A percentile compares a stretch with the other conserved stretches of the same genome.
phyloP scores from a whole-genome alignment of 37 sponge, comb jelly and placozoan genomes.

The Cliona cf. orientalis region DNA sequence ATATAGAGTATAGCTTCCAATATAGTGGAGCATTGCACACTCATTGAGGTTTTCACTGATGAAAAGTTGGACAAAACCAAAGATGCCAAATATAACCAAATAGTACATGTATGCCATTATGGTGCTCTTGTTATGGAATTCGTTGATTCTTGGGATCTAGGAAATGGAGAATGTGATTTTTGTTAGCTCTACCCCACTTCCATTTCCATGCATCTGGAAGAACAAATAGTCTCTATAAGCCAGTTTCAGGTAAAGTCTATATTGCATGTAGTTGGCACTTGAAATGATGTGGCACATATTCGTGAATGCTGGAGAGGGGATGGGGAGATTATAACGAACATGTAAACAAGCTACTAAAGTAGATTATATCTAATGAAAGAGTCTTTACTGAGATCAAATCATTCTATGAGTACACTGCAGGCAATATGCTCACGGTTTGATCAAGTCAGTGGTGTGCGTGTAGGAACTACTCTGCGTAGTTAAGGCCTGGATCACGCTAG shows the following conservation, averaged over 20 bases:
- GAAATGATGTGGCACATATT: slow-evolving; percentile 51
- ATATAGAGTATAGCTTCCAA: not conserved
- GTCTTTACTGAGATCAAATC: slow-evolving; percentile 9
- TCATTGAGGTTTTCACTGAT: slow-evolving; percentile 11
- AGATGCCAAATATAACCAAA: slow-evolving; percentile 36
- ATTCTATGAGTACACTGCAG: slow-evolving; percentile 14
- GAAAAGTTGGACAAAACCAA: not conserved
- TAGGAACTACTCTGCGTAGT: too few relatives aligned
- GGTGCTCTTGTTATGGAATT: slow-evolving; percentile 24
- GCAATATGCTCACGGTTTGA: too few relatives aligned
- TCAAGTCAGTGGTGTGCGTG: too few relatives aligned
- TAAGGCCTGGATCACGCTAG: too few relatives aligned
- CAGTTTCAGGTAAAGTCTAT: slow-evolving; percentile 13
- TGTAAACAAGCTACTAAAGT: slow-evolving; percentile 47
- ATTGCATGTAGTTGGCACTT: slow-evolving; percentile 14
- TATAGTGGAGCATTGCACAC: slow-evolving; percentile 7
- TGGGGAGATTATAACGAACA: slow-evolving; percentile 50
- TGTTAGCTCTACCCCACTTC: slow-evolving; percentile 40
- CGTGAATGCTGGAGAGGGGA: slow-evolving; percentile 41
- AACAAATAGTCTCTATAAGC: slow-evolving; percentile 13
- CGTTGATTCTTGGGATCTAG: slow-evolving; percentile 44
- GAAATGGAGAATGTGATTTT: slow-evolving; percentile 48
- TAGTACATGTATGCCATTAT: slow-evolving; percentile 40
- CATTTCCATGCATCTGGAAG: slow-evolving; percentile 15
- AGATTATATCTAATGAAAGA: slow-evolving; percentile 31